A percentile compares a stretch with the other conserved stretches of the same genome.
Conservation (phyloP, 1,140 invertebrate genomes). For the Platyscapa corneri region DNA sequence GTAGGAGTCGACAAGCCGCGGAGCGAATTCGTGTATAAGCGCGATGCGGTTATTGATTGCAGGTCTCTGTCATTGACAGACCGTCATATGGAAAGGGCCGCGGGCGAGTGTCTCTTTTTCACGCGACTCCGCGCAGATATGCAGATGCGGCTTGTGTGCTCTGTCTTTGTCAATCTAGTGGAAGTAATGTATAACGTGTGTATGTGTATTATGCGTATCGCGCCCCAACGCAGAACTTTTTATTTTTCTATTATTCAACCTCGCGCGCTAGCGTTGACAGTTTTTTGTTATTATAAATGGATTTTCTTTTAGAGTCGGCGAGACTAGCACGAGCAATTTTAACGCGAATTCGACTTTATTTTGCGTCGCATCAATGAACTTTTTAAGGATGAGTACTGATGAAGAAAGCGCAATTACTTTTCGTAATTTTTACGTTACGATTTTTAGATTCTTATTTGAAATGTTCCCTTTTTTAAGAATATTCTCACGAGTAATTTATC, state of each 20-base stretch:
- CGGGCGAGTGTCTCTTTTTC: slow-evolving; percentile 18
- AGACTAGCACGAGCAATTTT: not conserved
- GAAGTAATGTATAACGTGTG: not conserved
- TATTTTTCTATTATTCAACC: slow-evolving; percentile 41
- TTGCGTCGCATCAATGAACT: not conserved
- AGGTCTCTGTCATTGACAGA: slow-evolving; percentile 67
- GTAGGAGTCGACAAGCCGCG: slow-evolving; percentile 30
- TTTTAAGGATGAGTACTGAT: not conserved
- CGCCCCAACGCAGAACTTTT: not conserved
- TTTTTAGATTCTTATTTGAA: not conserved
- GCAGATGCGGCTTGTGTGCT: slow-evolving; percentile 3
- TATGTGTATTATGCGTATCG: not conserved
- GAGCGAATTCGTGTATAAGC: slow-evolving; percentile 63
- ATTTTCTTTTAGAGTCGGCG: slow-evolving; percentile 12
- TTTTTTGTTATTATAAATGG: slow-evolving; percentile 45
- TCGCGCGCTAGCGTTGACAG: not conserved
- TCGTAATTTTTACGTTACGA: not conserved
- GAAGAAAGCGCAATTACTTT: slow-evolving; percentile 11
- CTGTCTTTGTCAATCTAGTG: slow-evolving; percentile 46
- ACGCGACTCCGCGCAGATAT: not conserved
- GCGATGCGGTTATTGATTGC: slow-evolving; percentile 71
- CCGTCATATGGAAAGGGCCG: slow-evolving; percentile 60
- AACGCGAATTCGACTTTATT: not conserved
- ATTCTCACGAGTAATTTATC: no score
- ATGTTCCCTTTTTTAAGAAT: not conserved